Evolutionary conservation across 2,888 invertebrate species (phyloP).

Genomic region (Hanleya hanleyi): DNA sequence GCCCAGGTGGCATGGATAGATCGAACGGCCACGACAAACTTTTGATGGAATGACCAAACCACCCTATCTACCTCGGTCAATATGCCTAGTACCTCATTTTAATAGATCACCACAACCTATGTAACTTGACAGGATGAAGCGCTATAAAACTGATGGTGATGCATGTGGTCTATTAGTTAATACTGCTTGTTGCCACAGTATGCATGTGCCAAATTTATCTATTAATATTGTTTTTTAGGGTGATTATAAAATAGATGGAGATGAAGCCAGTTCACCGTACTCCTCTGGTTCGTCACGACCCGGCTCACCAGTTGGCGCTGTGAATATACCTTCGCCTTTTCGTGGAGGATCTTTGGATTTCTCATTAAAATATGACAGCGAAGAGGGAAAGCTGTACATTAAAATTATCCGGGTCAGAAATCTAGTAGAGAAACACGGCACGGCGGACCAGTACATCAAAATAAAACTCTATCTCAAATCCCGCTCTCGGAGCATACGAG

Average conservation of each 20-base stretch:
- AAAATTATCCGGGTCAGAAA: slow-evolving; percentile 50
- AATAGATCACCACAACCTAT: too few species aligned
- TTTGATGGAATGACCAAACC: too few species aligned
- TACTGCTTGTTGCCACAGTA: too few species aligned
- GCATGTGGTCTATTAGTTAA: too few species aligned
- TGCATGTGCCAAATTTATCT: too few species aligned
- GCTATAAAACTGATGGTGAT: too few species aligned
- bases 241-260: background rate
- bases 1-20: too few species aligned
- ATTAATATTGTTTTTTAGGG: background rate
- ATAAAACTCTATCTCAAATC: slow-evolving; percentile 53
- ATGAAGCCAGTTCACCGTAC: background rate
- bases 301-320: background rate
- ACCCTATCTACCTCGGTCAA: too few species aligned
- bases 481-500: background rate
- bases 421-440: slow-evolving; percentile 41
- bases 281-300: background rate
- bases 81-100: too few species aligned
- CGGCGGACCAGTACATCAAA: slow-evolving; percentile 58
- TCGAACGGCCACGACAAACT: too few species aligned
- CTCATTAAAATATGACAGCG: slow-evolving; percentile 46
- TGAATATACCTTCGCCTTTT: background rate
- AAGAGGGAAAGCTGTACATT: slow-evolving; percentile 44
- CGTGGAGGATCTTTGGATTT: slow-evolving; percentile 42
- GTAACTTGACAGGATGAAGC: too few species aligned